These are phyloP conservation scores for Otolemur garnettii DNA, from an alignment of 2,113 vertebrate genomes.

Conservation along the genomic window DNA sequence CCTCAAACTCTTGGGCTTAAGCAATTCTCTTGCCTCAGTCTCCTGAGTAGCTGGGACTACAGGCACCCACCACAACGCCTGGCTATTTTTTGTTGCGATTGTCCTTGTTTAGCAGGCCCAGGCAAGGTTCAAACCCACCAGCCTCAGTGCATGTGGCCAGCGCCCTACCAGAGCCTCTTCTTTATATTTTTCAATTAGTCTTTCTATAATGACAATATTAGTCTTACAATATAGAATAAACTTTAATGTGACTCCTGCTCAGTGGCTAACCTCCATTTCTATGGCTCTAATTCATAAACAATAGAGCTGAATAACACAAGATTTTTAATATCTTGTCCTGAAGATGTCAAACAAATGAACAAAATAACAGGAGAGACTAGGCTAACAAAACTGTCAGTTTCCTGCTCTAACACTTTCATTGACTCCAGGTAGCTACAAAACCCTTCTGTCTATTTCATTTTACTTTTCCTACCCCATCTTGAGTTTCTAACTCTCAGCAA, in stretches of 20 bases:
- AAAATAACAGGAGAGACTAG: not conserved
- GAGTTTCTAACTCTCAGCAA: not conserved
- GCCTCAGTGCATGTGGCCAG: too few relatives aligned
- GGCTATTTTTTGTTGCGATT: too few relatives aligned
- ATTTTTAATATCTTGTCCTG: not conserved
- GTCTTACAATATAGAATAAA: conserved; percentile 10
- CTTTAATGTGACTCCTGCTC: not conserved
- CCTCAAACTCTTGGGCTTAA: too few relatives aligned
- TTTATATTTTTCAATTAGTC: not conserved
- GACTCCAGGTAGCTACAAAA: not conserved
- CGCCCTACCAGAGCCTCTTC: not conserved
- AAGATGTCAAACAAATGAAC: not conserved
- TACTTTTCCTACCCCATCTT: not conserved
- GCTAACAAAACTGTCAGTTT: not conserved
- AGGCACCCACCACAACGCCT: too few relatives aligned
- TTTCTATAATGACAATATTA: not conserved
- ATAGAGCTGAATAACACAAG: not conserved
- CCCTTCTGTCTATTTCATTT: not conserved
- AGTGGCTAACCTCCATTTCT: not conserved
- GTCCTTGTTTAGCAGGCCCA: too few relatives aligned
- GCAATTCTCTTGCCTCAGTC: too few relatives aligned
- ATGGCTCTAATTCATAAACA: not conserved
- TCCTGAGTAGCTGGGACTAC: too few relatives aligned
- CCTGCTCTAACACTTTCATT: not conserved
- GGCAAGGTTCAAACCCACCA: too few relatives aligned